Percentiles rank a stretch among this genome's conserved stretches.
phyloP scores from a whole-genome alignment of 2,797 vertebrate species.

The Philypnodon macrostomus region DNA sequence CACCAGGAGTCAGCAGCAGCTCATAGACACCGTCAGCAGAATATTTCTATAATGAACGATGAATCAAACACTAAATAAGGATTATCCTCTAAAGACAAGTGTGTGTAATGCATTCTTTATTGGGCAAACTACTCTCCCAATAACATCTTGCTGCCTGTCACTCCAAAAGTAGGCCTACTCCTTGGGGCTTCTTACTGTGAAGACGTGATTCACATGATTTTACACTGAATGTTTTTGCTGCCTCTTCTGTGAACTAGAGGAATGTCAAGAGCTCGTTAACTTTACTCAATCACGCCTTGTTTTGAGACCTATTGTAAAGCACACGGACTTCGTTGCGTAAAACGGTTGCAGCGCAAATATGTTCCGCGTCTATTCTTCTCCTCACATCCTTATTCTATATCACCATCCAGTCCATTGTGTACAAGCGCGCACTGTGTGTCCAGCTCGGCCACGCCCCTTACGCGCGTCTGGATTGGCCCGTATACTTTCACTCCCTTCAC shows the following conservation, averaged over 20 bases:
- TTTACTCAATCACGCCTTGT: neutral
- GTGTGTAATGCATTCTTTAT: too few species aligned
- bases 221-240: neutral
- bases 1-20: neutral
- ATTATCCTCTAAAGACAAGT: too few species aligned
- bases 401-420: conserved; percentile 31
- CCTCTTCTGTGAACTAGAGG: neutral
- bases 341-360: neutral
- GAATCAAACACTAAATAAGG: too few species aligned
- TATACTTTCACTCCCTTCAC: conserved; percentile 3
- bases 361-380: conserved; percentile 39
- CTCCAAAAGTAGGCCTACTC: neutral
- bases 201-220: neutral
- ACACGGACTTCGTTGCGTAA: conserved; percentile 19
- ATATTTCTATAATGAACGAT: too few species aligned
- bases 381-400: conserved; percentile 31
- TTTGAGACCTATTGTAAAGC: conserved; percentile 15
- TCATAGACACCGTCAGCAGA: too few species aligned
- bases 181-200: too few species aligned
- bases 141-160: too few species aligned
- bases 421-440: conserved; percentile 37
- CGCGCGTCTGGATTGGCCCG: conserved; percentile 35
- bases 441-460: conserved; percentile 45
- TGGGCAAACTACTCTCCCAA: too few species aligned
- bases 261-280: neutral